These are phyloP conservation scores for Siniperca knerii DNA, from an alignment of 2,113 vertebrate genomes.

Conservation along the genomic window DNA sequence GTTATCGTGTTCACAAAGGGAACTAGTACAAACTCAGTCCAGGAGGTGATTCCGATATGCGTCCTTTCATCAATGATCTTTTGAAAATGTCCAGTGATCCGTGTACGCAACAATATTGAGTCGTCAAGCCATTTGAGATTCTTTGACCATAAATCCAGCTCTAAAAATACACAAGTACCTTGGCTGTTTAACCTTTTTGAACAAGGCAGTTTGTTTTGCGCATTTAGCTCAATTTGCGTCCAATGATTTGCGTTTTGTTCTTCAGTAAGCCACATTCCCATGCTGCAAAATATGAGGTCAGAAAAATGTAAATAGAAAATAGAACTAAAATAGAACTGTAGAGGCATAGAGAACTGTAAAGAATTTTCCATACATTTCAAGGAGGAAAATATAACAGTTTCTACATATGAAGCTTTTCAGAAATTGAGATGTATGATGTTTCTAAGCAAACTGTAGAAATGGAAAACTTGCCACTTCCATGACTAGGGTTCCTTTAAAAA, in stretches of 20 bases:
- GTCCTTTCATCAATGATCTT: not conserved
- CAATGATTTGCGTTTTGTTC: not conserved
- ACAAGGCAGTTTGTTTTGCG: constrained; percentile 1
- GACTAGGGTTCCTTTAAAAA: not conserved
- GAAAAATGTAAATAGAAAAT: not conserved
- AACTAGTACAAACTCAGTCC: not conserved
- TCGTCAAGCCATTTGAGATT: not conserved
- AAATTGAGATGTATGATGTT: not conserved
- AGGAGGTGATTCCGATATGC: not conserved
- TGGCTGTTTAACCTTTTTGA: not conserved
- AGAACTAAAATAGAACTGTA: no score
- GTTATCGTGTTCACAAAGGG: not conserved
- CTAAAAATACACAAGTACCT: not conserved
- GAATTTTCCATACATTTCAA: not conserved
- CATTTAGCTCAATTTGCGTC: not conserved
- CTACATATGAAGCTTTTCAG: not conserved
- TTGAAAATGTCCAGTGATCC: constrained; percentile 6
- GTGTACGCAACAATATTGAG: not conserved
- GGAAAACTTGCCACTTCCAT: not conserved
- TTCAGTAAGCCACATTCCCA: not conserved
- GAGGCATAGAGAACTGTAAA: no score
- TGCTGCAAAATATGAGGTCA: not conserved
- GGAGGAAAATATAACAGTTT: not conserved
- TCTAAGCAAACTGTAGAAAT: not conserved
- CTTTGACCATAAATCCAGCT: not conserved